These are phyloP conservation scores for Metopia argyrocephala DNA, from an alignment of 2,888 invertebrate genomes.

Conservation along the genomic window DNA sequence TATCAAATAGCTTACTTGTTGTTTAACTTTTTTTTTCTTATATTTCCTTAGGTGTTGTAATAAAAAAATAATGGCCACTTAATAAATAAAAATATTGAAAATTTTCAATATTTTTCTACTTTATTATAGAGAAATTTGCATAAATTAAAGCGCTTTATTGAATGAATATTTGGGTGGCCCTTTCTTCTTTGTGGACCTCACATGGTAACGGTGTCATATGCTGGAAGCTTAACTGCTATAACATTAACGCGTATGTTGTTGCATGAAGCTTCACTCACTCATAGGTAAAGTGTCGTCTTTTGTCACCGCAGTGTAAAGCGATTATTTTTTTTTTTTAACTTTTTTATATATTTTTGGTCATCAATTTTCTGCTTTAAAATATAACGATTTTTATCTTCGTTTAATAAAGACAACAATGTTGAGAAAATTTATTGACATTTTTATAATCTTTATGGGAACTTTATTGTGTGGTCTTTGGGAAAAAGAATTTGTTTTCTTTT, in stretches of 20 bases:
- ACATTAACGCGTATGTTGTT: background rate
- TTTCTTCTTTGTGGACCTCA: constrained; percentile 20
- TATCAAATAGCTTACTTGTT: no score
- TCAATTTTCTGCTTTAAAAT: background rate
- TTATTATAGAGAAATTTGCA: constrained; percentile 33
- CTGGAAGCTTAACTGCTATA: constrained; percentile 12
- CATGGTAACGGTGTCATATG: background rate
- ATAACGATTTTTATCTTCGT: constrained; percentile 27
- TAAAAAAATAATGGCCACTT: constrained; percentile 28
- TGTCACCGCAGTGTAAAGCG: constrained; percentile 38
- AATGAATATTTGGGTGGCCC: constrained; percentile 38
- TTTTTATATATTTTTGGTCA: constrained; percentile 8
- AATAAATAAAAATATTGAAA: constrained; percentile 39
- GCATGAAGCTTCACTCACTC: constrained; percentile 6
- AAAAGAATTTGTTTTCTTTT: constrained; percentile 3
- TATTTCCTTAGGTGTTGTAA: constrained; percentile 6
- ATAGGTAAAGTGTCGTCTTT: constrained; percentile 41
- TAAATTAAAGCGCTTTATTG: constrained; percentile 31
- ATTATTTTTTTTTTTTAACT: constrained; percentile 13
- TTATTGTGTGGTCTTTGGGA: constrained; percentile 45
- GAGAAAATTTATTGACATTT: constrained; percentile 46
- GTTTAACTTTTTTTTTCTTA: constrained; percentile 1
- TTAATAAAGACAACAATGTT: constrained; percentile 30
- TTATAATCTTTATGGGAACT: constrained; percentile 57
- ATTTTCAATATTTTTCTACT: constrained; percentile 29